Base-by-base conservation (phyloP, 2,888 invertebrate species). In the Lepidocyrtoides sp. region DNA sequence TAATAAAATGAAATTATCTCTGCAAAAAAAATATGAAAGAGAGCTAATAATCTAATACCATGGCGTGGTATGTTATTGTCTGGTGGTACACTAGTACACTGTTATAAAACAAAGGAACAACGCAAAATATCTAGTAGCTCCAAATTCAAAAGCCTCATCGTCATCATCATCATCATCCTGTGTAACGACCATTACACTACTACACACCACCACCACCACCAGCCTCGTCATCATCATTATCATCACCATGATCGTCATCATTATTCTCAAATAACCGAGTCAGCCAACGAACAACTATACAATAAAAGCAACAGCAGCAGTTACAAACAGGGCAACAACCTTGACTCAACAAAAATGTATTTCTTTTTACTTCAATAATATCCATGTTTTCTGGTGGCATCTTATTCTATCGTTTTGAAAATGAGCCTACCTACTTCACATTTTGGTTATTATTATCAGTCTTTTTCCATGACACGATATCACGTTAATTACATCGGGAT, bases 291-390 rank as follows among this genome's bases (percentile, higher is more conserved):
- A 23, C 63, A 86, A 29, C 69, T 51, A 51, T 23, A 72, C 57
- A 57, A 72, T n/a, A n/a, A n/a, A n/a, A n/a, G n/a, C n/a, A n/a
- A n/a, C n/a, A n/a, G 57, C 89, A 82, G 26, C 51, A 72, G 66
- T 81, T 66, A 66, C 63, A 83, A 83, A 75, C 83, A 77, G 89
- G 89, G 89, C 89, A 89, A 89, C 89, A 89, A 89, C 89, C 89
- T 89, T 89, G 89, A 75, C 89, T 83, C 75, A 60, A 75, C 89
- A 79, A 69, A 60, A 85, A 69, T 44, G 57, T 36, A 41, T 1
- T 10, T 60, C 36, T 57, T 36, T 63, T 60, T 41, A 32, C 79
- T 32, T 77, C 20, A 26, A 14, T 14, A 60, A 17, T 41, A 32
- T 36, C 20, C 41, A 77, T 57, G 57, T 57, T 32, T 32, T 26